Evolutionary conservation across 2,888 invertebrate genomes (phyloP), one percentile per base, ranked within the genome.

Genomic region (Orgyia antiqua): DNA sequence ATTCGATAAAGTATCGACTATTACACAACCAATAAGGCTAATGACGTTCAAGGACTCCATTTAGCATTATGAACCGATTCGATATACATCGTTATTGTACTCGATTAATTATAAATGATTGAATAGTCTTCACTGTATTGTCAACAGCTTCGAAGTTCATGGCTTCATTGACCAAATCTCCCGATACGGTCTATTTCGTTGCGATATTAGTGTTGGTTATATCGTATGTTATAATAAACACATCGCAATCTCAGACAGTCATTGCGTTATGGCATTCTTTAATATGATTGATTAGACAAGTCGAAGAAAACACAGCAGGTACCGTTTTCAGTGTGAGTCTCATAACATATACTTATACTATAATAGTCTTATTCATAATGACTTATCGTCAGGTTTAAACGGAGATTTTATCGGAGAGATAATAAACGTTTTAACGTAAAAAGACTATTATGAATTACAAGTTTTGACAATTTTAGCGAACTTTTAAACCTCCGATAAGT

Each of bases 21-120:
- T 33, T 76, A 68, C 71, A 62, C 69, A 77, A 77, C 61, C 40
- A 56, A 23, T 45, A 46, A 59, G 68, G 69, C 70, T 76, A 74
- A 76, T 73, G 45, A 53, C 64, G 71, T 73, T 78, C 79, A 83
- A 80, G 82, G 82, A 72, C 68, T 64, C 49, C 45, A 47, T 52
- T 51, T 51, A 46, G 52, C 52, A 52, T 52, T 64, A 59, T 68
- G 62, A 59, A 60, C 59, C 58, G 61, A 66, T 65, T 68, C 61
- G 50, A 45, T 49, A 48, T 50, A 45, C 51, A 51, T 51, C 58
- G 65, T 64, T 61, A 62, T 57, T 54, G 58, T 53, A 54, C 53
- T 66, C 59, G 58, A 68, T 66, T 67, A 68, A 65, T 62, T 60
- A 63, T 54, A 62, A 63, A 59, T 59, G 60, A 65, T 64, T 67